Evolutionary conservation across 2,888 invertebrate species (phyloP).

Genomic region (Dioctria rufipes): DNA sequence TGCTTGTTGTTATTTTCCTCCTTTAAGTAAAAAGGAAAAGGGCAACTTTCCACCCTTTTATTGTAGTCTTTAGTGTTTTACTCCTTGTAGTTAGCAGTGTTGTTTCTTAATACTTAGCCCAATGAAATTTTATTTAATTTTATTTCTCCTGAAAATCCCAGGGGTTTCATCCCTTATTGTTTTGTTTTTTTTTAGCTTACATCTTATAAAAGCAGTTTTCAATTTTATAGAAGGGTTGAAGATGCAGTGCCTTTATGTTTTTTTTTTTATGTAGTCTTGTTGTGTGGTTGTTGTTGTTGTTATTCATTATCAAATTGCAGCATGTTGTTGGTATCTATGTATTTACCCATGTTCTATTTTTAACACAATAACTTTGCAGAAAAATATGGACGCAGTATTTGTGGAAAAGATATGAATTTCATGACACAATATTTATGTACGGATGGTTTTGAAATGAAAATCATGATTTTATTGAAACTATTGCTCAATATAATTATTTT

Average conservation of each 20-base stretch:
- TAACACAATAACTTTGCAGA: no score
- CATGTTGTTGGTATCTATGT: no score
- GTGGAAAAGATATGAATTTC: no score
- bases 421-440: no score
- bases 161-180: neutral
- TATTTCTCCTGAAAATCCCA: neutral
- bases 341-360: no score
- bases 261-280: neutral
- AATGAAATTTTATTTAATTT: constrained; percentile 28
- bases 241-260: constrained; percentile 47
- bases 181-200: neutral
- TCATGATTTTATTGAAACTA: no score
- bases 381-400: no score
- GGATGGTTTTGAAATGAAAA: no score
- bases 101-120: constrained; percentile 38
- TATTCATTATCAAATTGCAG: neutral
- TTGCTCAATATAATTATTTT: no score
- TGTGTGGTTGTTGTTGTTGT: neutral
- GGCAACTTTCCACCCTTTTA: constrained; percentile 25
- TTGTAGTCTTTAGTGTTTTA: constrained; percentile 29
- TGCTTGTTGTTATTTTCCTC: constrained; percentile 34
- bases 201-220: constrained; percentile 25
- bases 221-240: constrained; percentile 11
- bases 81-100: constrained; percentile 27
- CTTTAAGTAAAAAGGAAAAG: constrained; percentile 12